Evolutionary conservation across 1,140 invertebrate genomes (phyloP).

Genomic region (Neotoxoptera formosana): DNA sequence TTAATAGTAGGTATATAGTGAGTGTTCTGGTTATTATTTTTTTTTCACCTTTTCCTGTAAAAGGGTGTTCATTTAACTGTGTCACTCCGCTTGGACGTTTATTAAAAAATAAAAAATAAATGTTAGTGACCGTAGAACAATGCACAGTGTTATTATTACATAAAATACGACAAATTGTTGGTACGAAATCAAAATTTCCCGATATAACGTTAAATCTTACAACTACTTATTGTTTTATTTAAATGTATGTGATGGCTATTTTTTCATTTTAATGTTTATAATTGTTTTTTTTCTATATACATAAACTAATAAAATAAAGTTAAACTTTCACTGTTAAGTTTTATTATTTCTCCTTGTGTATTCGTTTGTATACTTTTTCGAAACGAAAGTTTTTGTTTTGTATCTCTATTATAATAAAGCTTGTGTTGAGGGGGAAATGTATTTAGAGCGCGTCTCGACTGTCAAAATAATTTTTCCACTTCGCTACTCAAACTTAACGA

Average conservation of each 20-base stretch:
- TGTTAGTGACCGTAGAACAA: background rate
- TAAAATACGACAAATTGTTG: background rate
- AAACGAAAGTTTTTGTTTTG: conserved; percentile 28
- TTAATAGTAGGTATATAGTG: background rate
- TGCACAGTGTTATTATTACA: background rate
- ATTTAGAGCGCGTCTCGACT: conserved; percentile 37
- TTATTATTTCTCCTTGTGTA: conserved; percentile 23
- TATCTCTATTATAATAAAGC: background rate
- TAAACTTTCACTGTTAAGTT: conserved; percentile 31
- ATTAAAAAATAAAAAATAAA: background rate
- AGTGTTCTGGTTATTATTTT: background rate
- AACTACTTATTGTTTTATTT: background rate
- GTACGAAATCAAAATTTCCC: background rate
- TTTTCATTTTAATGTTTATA: conserved; percentile 37
- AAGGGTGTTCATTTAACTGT: background rate
- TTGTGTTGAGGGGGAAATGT: conserved; percentile 7
- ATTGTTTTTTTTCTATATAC: conserved; percentile 7
- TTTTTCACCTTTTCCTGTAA: background rate
- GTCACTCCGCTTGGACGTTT: background rate
- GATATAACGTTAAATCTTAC: conserved; percentile 1
- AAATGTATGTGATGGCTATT: background rate
- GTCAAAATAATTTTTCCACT: conserved; percentile 48
- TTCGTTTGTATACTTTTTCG: background rate
- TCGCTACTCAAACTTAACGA: conserved; percentile 48
- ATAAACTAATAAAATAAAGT: conserved; percentile 5